phyloP scores from a whole-genome alignment of 2,888 invertebrate genomes.

The Ctena decussata region DNA sequence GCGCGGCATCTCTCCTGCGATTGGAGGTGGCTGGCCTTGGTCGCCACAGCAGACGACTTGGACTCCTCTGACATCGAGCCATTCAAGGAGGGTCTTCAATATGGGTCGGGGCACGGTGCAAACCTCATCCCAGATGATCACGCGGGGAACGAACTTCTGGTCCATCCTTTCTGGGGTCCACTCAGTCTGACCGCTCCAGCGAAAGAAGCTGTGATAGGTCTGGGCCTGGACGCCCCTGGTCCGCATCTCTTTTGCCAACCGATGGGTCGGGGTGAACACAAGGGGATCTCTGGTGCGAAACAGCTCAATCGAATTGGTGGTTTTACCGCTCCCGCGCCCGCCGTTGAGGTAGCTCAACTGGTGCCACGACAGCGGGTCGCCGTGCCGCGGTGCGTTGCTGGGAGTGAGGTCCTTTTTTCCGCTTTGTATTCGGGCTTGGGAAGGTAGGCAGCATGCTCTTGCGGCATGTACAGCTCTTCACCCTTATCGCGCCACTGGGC shows the following conservation, averaged over 20 bases:
- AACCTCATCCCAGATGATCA: conserved; percentile 12
- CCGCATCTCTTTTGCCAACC: conserved; percentile 14
- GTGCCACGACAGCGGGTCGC: background rate
- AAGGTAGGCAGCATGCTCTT: background rate
- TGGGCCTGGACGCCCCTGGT: background rate
- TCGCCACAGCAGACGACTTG: conserved; percentile 18
- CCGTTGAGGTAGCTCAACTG: conserved; percentile 11
- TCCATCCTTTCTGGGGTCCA: background rate
- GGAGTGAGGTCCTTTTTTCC: background rate
- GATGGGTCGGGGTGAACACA: conserved; percentile 4
- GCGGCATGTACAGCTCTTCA: background rate
- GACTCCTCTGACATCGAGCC: background rate
- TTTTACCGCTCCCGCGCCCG: background rate
- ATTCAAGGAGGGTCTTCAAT: background rate
- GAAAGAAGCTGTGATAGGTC: conserved; percentile 10
- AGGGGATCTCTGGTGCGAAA: background rate
- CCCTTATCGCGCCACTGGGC: background rate
- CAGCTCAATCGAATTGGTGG: background rate
- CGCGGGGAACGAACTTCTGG: background rate
- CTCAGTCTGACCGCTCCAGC: background rate
- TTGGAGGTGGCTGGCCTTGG: background rate
- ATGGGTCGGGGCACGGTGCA: conserved; percentile 11
- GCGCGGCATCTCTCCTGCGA: background rate
- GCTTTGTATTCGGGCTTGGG: background rate
- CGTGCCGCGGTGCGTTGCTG: background rate